These are phyloP conservation scores for Egretta garzetta DNA, from an alignment of 2,113 vertebrate species.

Conservation along the genomic window DNA sequence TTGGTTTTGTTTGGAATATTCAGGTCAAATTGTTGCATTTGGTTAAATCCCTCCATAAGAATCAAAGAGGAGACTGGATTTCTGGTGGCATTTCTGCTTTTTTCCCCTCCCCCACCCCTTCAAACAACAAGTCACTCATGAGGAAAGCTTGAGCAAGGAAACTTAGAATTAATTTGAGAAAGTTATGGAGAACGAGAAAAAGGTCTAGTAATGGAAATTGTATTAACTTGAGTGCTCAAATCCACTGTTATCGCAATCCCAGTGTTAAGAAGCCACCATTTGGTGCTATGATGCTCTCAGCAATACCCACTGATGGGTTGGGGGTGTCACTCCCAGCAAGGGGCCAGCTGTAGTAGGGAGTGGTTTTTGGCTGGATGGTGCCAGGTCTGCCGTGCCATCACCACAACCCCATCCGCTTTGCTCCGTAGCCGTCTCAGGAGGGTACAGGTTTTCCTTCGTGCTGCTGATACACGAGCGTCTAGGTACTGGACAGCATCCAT, in stretches of 20 bases:
- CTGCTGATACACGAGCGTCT: background rate
- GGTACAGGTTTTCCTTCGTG: background rate
- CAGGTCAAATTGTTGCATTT: background rate
- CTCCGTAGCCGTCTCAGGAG: background rate
- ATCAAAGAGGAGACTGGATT: background rate
- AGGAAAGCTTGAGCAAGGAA: background rate
- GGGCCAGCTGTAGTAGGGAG: background rate
- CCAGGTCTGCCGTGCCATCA: background rate
- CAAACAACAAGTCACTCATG: background rate
- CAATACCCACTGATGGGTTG: background rate
- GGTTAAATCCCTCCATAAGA: background rate
- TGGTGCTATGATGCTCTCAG: background rate
- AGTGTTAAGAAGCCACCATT: background rate
- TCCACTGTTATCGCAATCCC: background rate
- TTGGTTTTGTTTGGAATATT: background rate
- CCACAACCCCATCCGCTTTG: background rate
- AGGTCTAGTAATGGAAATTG: background rate
- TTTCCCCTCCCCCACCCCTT: background rate
- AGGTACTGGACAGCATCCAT: background rate
- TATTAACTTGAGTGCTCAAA: constrained; percentile 25
- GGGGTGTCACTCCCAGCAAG: background rate
- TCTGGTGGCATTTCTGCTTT: background rate
- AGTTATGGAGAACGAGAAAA: background rate
- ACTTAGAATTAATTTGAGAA: constrained; percentile 38
- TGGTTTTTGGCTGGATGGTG: background rate